These are phyloP conservation scores for Anabas testudineus DNA, from an alignment of 2,797 vertebrate genomes.

Conservation along the genomic window DNA sequence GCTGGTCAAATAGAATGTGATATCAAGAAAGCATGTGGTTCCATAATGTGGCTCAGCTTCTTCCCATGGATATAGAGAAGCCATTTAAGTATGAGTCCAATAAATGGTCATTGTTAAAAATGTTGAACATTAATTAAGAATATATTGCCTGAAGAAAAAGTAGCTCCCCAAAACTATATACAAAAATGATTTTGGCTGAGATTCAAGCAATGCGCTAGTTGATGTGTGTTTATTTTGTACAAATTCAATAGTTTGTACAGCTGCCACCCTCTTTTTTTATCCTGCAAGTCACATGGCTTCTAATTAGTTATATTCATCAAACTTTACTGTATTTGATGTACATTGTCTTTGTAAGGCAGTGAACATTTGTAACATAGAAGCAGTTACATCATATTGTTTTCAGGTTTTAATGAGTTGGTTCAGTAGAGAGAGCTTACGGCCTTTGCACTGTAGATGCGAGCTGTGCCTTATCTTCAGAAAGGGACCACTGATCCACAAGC, in stretches of 20 bases:
- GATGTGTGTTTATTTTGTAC: neutral
- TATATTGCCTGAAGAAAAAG: neutral
- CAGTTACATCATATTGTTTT: conserved; percentile 6
- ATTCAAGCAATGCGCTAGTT: neutral
- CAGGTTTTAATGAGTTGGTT: conserved; percentile 32
- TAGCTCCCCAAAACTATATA: neutral
- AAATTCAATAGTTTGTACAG: neutral
- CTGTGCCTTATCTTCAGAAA: conserved; percentile 44
- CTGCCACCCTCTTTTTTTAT: neutral
- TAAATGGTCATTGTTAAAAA: no score
- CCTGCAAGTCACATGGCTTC: neutral
- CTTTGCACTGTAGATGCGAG: conserved; percentile 12
- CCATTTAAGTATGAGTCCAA: neutral
- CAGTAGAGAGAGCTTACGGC: neutral
- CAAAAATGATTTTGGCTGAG: no score
- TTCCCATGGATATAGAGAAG: neutral
- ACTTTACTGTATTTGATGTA: neutral
- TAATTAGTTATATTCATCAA: neutral
- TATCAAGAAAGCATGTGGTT: no score
- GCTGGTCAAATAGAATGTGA: no score
- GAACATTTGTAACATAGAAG: conserved; percentile 3
- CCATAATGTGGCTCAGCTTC: no score
- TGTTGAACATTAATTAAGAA: neutral
- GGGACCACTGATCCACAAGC: conserved; percentile 23
- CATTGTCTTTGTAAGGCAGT: neutral